These are phyloP conservation scores for Hydractinia symbiolongicarpus DNA, from an alignment of 30 jellyfish, hydroid and myxozoan species.

Conservation along the genomic window DNA sequence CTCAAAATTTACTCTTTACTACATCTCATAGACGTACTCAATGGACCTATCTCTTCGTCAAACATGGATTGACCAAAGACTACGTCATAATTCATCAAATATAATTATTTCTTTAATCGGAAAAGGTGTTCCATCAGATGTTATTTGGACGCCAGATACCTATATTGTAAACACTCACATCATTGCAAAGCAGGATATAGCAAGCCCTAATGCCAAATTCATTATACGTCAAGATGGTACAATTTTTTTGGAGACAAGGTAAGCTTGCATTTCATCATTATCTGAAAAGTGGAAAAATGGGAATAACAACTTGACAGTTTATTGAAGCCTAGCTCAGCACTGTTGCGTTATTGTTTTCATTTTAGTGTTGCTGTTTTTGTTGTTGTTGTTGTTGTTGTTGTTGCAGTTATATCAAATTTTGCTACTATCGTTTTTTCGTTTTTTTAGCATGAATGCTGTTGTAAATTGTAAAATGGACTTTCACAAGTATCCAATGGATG, in stretches of 20 bases:
- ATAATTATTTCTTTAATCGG: constrained; percentile 56
- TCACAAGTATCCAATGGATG: too few relatives aligned
- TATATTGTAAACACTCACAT: constrained; percentile 62
- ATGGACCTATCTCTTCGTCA: constrained; percentile 81
- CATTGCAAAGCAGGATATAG: constrained; percentile 71
- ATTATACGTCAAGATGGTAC: constrained; percentile 84
- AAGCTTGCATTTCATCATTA: not conserved
- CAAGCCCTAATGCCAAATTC: constrained; percentile 64
- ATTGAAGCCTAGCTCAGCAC: too few relatives aligned
- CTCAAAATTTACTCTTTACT: not conserved
- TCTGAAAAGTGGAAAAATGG: too few relatives aligned
- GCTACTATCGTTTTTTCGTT: too few relatives aligned
- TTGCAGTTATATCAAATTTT: too few relatives aligned
- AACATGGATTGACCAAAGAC: constrained; percentile 73
- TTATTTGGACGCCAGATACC: constrained; percentile 98
- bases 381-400: too few relatives aligned
- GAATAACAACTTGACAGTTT: too few relatives aligned
- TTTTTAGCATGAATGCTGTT: too few relatives aligned
- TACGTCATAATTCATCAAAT: constrained; percentile 41
- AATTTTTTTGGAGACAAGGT: constrained; percentile 98
- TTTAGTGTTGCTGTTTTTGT: too few relatives aligned
- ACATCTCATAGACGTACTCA: constrained; percentile 43
- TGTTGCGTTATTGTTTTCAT: too few relatives aligned
- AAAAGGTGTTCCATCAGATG: constrained; percentile 50
- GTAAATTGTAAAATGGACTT: too few relatives aligned